Evolutionary conservation across 2,797 vertebrate species (phyloP).

Genomic region (Menidia menidia): DNA sequence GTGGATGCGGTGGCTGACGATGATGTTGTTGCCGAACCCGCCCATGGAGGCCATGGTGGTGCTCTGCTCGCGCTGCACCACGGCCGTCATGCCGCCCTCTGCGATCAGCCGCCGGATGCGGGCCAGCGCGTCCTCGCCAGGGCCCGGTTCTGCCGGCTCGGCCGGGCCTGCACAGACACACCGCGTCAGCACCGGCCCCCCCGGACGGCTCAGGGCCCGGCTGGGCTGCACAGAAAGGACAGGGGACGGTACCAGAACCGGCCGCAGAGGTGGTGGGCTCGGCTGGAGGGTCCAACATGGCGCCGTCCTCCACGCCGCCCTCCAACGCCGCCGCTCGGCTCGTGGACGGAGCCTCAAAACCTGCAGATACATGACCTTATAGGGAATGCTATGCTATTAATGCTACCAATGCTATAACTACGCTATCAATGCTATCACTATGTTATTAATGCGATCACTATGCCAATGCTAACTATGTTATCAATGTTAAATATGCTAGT

Average conservation of each 20-base stretch:
- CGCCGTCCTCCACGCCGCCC: slow-evolving; percentile 32
- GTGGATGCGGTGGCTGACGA: slow-evolving; percentile 98
- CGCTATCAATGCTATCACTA: too few relatives aligned
- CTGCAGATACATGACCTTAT: slow-evolving; percentile 30
- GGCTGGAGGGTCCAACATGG: slow-evolving; percentile 47
- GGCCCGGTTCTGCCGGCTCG: slow-evolving; percentile 84
- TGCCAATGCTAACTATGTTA: too few relatives aligned
- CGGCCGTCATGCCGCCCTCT: slow-evolving; percentile 96
- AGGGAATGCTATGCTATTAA: too few relatives aligned
- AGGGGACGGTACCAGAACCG: slow-evolving; percentile 59
- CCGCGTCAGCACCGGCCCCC: too few relatives aligned
- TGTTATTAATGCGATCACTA: too few relatives aligned
- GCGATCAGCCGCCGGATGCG: slow-evolving; percentile 97
- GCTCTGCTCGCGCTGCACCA: slow-evolving; percentile 98
- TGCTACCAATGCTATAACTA: too few relatives aligned
- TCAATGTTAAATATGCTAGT: too few relatives aligned
- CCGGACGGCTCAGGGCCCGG: too few relatives aligned
- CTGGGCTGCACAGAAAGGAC: too few relatives aligned
- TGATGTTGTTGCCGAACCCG: slow-evolving; percentile 98
- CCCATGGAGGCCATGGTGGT: slow-evolving; percentile 99
- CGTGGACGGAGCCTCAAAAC: slow-evolving; percentile 68
- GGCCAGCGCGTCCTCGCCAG: slow-evolving; percentile 91
- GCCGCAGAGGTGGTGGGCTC: slow-evolving; percentile 58
- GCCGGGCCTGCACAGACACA: slow-evolving; percentile 60
- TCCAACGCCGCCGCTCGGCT: slow-evolving; percentile 43